These are phyloP conservation scores for Cochlearius cochlearius DNA, from an alignment of 2,113 vertebrate species.

Conservation along the genomic window DNA sequence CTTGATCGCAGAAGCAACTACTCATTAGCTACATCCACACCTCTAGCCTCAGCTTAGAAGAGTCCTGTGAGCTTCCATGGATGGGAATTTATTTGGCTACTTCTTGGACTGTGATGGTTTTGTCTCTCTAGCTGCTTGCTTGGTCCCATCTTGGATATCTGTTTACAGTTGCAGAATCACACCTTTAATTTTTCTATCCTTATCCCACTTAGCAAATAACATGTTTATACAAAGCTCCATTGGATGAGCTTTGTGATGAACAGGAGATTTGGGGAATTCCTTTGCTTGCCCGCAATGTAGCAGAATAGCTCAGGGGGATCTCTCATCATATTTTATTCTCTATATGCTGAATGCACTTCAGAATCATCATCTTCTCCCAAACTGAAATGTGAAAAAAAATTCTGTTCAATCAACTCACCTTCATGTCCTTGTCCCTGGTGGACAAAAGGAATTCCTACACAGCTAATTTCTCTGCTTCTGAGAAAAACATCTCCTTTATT, in stretches of 20 bases:
- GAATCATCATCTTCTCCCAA: neutral
- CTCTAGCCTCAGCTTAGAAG: neutral
- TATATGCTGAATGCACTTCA: neutral
- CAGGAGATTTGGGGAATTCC: neutral
- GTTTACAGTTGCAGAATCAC: neutral
- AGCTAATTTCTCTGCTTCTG: neutral
- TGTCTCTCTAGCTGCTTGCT: neutral
- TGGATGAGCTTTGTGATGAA: neutral
- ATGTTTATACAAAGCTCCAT: neutral
- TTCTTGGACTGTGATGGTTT: neutral
- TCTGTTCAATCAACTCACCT: neutral
- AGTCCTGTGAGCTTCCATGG: neutral
- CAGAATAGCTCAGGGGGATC: neutral
- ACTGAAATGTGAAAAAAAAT: neutral
- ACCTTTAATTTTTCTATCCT: neutral
- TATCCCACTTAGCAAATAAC: neutral
- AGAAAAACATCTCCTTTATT: neutral
- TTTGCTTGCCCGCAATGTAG: neutral
- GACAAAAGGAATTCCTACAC: neutral
- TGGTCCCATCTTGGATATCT: neutral
- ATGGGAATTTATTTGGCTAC: neutral
- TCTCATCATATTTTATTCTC: neutral
- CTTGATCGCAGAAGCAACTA: neutral
- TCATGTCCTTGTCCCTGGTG: neutral
- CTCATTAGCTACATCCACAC: neutral